Evolutionary conservation across 2,888 invertebrate genomes (phyloP).

Genomic region (Mythimna albipuncta): DNA sequence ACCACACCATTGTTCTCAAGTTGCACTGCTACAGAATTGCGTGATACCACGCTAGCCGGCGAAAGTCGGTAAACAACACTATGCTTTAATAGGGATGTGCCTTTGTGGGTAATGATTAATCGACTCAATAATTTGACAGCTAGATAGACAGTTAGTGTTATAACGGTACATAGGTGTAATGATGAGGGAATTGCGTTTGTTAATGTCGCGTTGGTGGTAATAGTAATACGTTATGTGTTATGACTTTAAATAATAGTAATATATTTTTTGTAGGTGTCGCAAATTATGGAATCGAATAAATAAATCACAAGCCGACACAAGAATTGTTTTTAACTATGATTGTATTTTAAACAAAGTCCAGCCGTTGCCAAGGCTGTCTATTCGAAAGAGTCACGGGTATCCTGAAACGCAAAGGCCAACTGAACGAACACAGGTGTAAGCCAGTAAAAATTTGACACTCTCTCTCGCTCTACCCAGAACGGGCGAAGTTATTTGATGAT

Average conservation of each 20-base stretch:
- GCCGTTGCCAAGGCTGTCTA: too few species aligned
- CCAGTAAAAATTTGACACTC: too few species aligned
- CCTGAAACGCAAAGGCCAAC: too few species aligned
- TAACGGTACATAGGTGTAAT: conserved; percentile 54
- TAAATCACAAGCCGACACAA: not conserved
- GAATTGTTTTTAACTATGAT: not conserved
- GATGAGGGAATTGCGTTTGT: conserved; percentile 28
- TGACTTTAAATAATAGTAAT: not conserved
- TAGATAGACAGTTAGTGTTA: conserved; percentile 48
- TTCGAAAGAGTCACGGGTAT: too few species aligned
- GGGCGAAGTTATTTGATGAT: too few species aligned
- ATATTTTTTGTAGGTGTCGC: not conserved
- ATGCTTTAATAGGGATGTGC: conserved; percentile 71
- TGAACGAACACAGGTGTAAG: too few species aligned
- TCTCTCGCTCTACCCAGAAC: too few species aligned
- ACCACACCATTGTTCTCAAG: conserved; percentile 74
- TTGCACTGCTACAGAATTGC: conserved; percentile 69
- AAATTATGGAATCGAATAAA: not conserved
- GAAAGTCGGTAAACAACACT: conserved; percentile 77
- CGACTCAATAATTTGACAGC: conserved; percentile 46
- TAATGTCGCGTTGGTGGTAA: conserved; percentile 15
- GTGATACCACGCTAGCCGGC: conserved; percentile 72
- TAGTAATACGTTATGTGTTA: not conserved
- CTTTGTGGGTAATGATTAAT: conserved; percentile 58
- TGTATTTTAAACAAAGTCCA: too few species aligned